A percentile compares a stretch with the other conserved stretches of the same genome.
Conservation (phyloP, 1,140 invertebrate genomes). For the Hylyphantes graminicola region DNA sequence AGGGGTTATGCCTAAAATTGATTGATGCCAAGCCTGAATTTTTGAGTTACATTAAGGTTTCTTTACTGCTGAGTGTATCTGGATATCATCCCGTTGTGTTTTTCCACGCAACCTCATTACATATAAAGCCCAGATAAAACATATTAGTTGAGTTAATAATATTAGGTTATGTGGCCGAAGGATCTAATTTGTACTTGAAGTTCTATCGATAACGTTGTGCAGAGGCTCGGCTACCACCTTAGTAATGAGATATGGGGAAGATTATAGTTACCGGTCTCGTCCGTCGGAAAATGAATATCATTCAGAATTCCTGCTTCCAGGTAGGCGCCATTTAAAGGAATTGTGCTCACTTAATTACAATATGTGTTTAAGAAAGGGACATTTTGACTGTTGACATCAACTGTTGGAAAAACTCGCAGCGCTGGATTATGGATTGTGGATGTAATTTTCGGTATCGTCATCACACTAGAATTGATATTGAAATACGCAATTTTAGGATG, state of each 20-base stretch:
- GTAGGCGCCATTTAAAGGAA: constrained; percentile 1
- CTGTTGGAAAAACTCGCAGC: no score
- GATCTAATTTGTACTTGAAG: constrained; percentile 20
- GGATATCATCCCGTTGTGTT: constrained; percentile 37
- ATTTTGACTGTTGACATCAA: no score
- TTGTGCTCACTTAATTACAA: no score
- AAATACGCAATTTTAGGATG: no score
- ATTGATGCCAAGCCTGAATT: constrained; percentile 51
- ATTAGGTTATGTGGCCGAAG: constrained; percentile 24
- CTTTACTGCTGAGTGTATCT: constrained; percentile 43
- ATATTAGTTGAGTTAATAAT: constrained; percentile 42
- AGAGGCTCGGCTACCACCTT: background rate
- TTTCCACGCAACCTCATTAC: constrained; percentile 41
- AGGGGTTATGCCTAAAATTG: constrained; percentile 29
- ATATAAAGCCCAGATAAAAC: constrained; percentile 38
- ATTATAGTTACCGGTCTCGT: constrained; percentile 31
- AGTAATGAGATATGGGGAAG: constrained; percentile 34
- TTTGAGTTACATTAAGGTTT: constrained; percentile 43
- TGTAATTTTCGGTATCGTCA: no score
- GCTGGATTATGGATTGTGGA: no score
- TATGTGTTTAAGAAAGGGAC: no score
- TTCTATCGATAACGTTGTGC: background rate
- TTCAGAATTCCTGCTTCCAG: constrained; percentile 21
- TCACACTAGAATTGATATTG: no score
- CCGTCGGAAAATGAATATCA: constrained; percentile 38